Base-by-base conservation (phyloP, 2,113 vertebrate genomes). In the Coptodon rendalli region DNA sequence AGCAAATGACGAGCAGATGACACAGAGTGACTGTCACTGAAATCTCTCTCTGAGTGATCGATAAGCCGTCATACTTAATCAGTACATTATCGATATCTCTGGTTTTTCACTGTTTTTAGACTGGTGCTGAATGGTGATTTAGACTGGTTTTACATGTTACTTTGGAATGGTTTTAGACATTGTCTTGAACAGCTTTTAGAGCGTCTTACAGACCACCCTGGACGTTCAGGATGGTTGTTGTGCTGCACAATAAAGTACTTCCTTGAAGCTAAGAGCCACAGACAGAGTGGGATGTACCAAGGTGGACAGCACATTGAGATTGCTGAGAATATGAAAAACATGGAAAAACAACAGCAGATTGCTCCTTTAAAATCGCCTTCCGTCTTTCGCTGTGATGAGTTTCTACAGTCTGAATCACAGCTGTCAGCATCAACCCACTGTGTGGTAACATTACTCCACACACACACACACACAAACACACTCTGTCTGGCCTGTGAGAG, bases 391-490 rank as follows among this genome's bases (percentile, higher is more conserved):
- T 66, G 12, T 83, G 73, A 89, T 84, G 81, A 88, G 83, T 89
- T 89, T 94, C 90, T 89, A 56, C 73, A 53, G 86, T 82, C 85
- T 95, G 93, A 95, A 95, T 94, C 93, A 91, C 87, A 93, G 85
- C 92, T 92, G 91, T 95, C 95, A 95, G 95, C 92, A 92, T 89
- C 86, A 85, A 76, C 63, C 88, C 10, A 57, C 95, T 93, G 94
- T 96, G 94, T 78, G 71, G 71, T 78, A 78, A 78, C 71, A 78
- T 78, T 50, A 78, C 43, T 78, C 71, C 71, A 50, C 71, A 50
- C 56, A 82, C 16, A 81, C 52, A 80, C 79, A 95, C 96, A 95
- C 95, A 94, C 95, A 96, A 95, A 94, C 95, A 97, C 94, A 96
- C 96, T 9, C 82, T 22, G 91, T 92, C 91, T 89, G 92, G 90